phyloP scores from a whole-genome alignment of 2,888 invertebrate species.

The Neoscelio sp. region DNA sequence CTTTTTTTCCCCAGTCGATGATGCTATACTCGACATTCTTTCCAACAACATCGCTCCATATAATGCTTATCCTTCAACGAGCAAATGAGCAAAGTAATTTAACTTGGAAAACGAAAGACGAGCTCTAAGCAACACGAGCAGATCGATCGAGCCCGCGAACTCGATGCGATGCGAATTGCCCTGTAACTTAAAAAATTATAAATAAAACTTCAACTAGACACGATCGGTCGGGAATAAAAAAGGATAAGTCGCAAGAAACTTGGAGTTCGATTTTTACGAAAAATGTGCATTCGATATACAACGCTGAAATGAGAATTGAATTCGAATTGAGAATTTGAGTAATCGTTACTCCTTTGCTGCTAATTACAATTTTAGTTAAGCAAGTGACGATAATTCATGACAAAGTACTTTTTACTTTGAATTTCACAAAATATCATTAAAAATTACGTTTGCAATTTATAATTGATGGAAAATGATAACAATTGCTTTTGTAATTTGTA shows the following conservation, averaged over 20 bases:
- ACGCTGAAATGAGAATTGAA: too few relatives aligned
- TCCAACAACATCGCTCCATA: conserved; percentile 48
- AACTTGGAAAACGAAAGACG: conserved; percentile 65
- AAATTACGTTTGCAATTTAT: too few relatives aligned
- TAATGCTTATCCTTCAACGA: conserved; percentile 61
- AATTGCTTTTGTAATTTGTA: too few relatives aligned
- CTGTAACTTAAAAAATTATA: conserved; percentile 9
- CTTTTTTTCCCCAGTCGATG: conserved; percentile 7
- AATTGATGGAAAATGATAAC: too few relatives aligned
- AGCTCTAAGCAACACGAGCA: conserved; percentile 41
- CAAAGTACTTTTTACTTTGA: too few relatives aligned
- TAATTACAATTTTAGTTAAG: too few relatives aligned
- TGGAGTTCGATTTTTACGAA: neutral
- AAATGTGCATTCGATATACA: too few relatives aligned
- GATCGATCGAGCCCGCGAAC: conserved; percentile 56
- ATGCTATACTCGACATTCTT: conserved; percentile 34
- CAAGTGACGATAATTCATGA: too few relatives aligned
- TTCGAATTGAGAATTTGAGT: too few relatives aligned
- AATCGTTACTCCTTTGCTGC: too few relatives aligned
- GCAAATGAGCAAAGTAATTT: conserved; percentile 68
- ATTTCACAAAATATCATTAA: too few relatives aligned
- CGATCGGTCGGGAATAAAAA: neutral
- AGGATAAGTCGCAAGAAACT: neutral
- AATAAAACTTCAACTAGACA: conserved; percentile 1
- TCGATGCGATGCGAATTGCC: neutral